Evolutionary conservation across 2,888 invertebrate species (phyloP), one percentile per base, ranked within the genome.

Genomic region (Epinotia ramella): DNA sequence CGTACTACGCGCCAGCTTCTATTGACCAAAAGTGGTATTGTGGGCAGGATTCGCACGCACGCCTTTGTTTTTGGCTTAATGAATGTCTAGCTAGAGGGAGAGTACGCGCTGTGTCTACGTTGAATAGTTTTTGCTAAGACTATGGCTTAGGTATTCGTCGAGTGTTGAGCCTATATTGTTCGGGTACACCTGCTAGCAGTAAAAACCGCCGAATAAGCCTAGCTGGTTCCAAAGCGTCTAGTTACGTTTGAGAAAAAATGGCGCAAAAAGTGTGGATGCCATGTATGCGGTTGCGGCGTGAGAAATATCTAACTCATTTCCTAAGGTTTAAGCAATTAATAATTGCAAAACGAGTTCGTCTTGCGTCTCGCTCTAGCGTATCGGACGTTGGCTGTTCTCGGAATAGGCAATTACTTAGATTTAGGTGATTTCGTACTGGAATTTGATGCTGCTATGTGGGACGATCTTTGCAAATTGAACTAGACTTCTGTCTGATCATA

Each of bases 11-110:
- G 79, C 77, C 64, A 80, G 82, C 81, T 78, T 78, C 79, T 84
- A 83, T 83, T 86, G 84, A 87, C 87, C 87, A 85, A 87, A 84
- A 83, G 79, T 79, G 77, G 79, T 60, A 68, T 56, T 71, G 70
- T 67, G 64, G 71, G 73, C 76, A 62, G 69, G 60, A 53, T 67
- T 75, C 63, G 68, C 72, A 49, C 40, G 72, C 64, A 49, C 40
- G 72, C 64, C 44, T 70, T 63, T 44, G 70, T 67, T 71, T 70
- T 69, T 59, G 57, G 69, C 62, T 57, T 57, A 57, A 46, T 59
- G 53, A 74, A 70, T 57, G 49, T 65, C 65, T 66, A 46, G 57
- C 49, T 11, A 20, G 44, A 24, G 40, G 44, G 46, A 24, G 12
- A 60, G 24, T 69, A 53, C 24, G 67, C 63, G 63, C n/a, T 59